phyloP scores from a whole-genome alignment of 2,113 vertebrate genomes.

The Rhegmatorhina hoffmannsi region DNA sequence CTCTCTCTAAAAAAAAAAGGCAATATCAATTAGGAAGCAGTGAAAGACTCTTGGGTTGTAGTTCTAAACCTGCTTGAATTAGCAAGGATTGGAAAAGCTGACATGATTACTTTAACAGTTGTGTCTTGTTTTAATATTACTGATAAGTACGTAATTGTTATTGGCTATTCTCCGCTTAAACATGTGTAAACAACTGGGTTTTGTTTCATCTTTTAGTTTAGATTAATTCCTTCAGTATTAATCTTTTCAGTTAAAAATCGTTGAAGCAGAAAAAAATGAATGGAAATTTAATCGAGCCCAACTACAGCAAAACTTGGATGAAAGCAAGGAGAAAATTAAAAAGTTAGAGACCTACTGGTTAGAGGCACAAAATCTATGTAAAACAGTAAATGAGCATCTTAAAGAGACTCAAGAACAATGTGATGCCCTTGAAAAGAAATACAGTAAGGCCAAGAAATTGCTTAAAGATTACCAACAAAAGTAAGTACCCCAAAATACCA shows the following conservation, averaged over 20 bases:
- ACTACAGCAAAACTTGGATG: slow-evolving; percentile 83
- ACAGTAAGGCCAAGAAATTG: slow-evolving; percentile 91
- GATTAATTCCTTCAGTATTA: slow-evolving; percentile 2
- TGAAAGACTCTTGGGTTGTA: background rate
- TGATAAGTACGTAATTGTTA: background rate
- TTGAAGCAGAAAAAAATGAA: slow-evolving; percentile 77
- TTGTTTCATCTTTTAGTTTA: background rate
- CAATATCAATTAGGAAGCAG: background rate
- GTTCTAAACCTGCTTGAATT: background rate
- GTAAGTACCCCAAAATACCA: slow-evolving; percentile 71
- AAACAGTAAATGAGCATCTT: slow-evolving; percentile 86
- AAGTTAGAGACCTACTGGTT: slow-evolving; percentile 90
- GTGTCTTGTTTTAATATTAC: background rate
- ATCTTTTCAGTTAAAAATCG: slow-evolving; percentile 77
- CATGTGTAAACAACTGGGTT: background rate
- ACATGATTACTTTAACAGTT: background rate
- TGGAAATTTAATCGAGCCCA: slow-evolving; percentile 81
- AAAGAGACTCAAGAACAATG: slow-evolving; percentile 86
- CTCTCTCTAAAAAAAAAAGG: background rate
- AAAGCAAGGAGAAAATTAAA: slow-evolving; percentile 84
- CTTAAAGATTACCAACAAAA: slow-evolving; percentile 93
- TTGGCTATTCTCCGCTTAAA: background rate
- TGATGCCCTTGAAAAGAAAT: slow-evolving; percentile 90
- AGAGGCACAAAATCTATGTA: slow-evolving; percentile 89
- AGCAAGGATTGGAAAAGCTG: background rate